Conservation (phyloP, 2,888 invertebrate species). For the Noctua fimbriata region DNA sequence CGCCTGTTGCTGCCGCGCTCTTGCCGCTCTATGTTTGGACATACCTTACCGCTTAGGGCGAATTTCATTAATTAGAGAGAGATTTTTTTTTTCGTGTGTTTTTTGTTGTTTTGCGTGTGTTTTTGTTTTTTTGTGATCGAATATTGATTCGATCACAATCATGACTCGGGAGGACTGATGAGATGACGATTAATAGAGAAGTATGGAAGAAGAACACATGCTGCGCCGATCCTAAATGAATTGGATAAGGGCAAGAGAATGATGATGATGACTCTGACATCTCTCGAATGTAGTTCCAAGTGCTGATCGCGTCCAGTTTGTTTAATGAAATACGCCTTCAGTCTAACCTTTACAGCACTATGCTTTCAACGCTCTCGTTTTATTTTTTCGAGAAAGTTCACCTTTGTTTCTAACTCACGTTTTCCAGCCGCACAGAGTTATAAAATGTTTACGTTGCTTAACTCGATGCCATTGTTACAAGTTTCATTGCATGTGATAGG, state of each 20-base stretch:
- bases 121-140: no score
- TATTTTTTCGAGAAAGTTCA: neutral
- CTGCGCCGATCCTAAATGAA: no score
- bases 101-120: no score
- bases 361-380: neutral
- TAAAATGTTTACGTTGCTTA: neutral
- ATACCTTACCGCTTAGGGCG: neutral
- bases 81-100: no score
- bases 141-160: no score
- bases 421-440: neutral
- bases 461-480: neutral
- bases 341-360: neutral
- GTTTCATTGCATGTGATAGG: slow-evolving; percentile 1
- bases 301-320: neutral
- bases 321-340: neutral
- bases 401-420: neutral
- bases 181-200: no score
- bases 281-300: neutral
- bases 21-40: no score
- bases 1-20: no score
- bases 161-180: neutral
- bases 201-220: no score
- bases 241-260: no score
- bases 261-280: neutral
- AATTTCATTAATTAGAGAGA: neutral